phyloP scores from a whole-genome alignment of 92 coral and sea anemone genomes.

The Phenganax subtilis region DNA sequence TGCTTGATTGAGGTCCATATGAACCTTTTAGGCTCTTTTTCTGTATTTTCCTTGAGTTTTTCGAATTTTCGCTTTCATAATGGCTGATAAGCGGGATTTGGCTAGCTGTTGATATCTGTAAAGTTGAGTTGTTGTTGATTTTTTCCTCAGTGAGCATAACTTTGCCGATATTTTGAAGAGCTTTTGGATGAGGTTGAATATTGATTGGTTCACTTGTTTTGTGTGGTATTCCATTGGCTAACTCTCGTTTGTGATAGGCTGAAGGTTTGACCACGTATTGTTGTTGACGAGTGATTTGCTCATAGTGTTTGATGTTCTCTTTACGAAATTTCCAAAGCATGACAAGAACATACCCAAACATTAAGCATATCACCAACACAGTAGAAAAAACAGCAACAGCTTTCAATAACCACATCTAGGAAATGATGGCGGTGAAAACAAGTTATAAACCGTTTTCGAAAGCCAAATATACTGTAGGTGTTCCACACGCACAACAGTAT shows the following conservation, averaged over 20 bases:
- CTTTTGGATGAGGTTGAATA: slow-evolving; percentile 21
- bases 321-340: no score
- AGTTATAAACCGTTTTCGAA: no score
- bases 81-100: not conserved
- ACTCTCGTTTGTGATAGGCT: not conserved
- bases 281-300: not conserved
- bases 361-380: no score
- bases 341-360: no score
- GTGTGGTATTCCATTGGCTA: not conserved
- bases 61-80: not conserved
- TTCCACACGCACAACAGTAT: no score
- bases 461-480: no score
- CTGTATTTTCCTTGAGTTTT: not conserved
- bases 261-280: slow-evolving; percentile 6
- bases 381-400: no score
- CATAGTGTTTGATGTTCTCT: not conserved
- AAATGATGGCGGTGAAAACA: no score
- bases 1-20: not conserved
- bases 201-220: not conserved
- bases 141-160: not conserved
- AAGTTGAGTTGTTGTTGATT: not conserved
- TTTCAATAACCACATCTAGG: no score
- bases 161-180: not conserved
- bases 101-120: not conserved
- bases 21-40: not conserved